phyloP scores from a whole-genome alignment of 2,888 invertebrate species.

The Ochropleura plecta region DNA sequence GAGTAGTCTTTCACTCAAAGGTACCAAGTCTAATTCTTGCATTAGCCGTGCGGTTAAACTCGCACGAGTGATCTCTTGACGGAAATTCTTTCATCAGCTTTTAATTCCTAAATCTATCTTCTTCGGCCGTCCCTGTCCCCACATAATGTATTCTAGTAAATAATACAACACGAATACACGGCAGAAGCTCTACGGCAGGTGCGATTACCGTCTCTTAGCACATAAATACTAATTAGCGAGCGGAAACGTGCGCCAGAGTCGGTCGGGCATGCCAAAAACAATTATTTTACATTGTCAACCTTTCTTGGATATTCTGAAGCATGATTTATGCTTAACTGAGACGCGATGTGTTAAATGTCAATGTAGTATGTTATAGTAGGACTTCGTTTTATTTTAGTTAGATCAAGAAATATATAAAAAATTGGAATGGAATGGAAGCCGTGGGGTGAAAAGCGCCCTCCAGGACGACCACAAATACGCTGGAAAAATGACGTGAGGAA shows the following conservation, averaged over 20 bases:
- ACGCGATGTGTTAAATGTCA: slow-evolving; percentile 38
- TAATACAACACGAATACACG: slow-evolving; percentile 56
- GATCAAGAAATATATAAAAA: no score
- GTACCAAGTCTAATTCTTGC: no score
- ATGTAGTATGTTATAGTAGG: background rate
- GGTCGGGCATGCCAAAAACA: slow-evolving; percentile 75
- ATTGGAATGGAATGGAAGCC: no score
- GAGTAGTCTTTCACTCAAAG: background rate
- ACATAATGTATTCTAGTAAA: slow-evolving; percentile 64
- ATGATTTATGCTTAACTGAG: slow-evolving; percentile 44
- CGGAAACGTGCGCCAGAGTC: slow-evolving; percentile 69
- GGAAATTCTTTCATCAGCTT: slow-evolving; percentile 14
- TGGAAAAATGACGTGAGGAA: no score
- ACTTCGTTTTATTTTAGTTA: no score
- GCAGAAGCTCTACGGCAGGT: slow-evolving; percentile 67
- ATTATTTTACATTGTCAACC: slow-evolving; percentile 68
- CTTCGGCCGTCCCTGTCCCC: slow-evolving; percentile 29
- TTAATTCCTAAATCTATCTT: background rate
- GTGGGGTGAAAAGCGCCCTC: no score
- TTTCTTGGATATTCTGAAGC: slow-evolving; percentile 42
- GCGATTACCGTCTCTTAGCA: slow-evolving; percentile 62
- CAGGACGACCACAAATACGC: no score
- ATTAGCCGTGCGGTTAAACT: background rate
- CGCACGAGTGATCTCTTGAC: background rate
- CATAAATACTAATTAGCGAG: slow-evolving; percentile 76